A percentile compares a stretch with the other conserved stretches of the same genome.
phyloP scores from a whole-genome alignment of 1,140 invertebrate species.

The Neuroterus valhalla region DNA sequence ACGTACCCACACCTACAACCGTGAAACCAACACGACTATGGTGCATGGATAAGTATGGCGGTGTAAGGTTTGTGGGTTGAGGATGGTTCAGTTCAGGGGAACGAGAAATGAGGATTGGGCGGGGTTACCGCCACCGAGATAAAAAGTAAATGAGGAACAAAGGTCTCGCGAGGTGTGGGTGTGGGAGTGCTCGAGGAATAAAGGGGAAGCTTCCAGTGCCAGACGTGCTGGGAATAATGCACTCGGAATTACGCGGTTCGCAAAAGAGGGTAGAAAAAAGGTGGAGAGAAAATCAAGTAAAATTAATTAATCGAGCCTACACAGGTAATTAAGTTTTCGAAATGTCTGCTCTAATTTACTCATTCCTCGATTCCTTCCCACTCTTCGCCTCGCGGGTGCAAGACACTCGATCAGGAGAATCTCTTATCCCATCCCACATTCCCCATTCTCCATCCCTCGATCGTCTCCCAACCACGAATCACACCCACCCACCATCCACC shows the following conservation, averaged over 20 bases:
- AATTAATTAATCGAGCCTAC: constrained; percentile 75
- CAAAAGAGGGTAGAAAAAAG: constrained; percentile 42
- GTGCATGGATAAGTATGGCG: constrained; percentile 24
- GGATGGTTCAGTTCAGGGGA: constrained; percentile 36
- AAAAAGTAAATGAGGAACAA: constrained; percentile 75
- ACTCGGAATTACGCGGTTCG: constrained; percentile 66
- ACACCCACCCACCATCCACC: too few species aligned
- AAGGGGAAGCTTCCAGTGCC: constrained; percentile 61
- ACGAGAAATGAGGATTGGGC: constrained; percentile 37
- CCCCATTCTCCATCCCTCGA: too few species aligned
- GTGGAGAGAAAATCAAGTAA: constrained; percentile 68
- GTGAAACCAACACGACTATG: too few species aligned
- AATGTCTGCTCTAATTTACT: constrained; percentile 66
- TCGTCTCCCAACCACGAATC: too few species aligned
- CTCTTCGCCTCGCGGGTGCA: constrained; percentile 32
- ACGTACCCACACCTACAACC: neutral
- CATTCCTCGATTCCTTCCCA: constrained; percentile 31
- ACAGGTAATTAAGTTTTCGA: constrained; percentile 75
- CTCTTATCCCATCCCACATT: neutral
- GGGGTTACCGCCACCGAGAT: constrained; percentile 59
- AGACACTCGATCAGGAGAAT: constrained; percentile 23
- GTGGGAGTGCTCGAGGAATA: constrained; percentile 56
- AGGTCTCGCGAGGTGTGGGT: constrained; percentile 55
- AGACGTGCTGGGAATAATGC: constrained; percentile 74
- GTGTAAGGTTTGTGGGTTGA: constrained; percentile 27